Conservation (phyloP, 2,113 vertebrate genomes). For the Pomatostomus ruficeps region DNA sequence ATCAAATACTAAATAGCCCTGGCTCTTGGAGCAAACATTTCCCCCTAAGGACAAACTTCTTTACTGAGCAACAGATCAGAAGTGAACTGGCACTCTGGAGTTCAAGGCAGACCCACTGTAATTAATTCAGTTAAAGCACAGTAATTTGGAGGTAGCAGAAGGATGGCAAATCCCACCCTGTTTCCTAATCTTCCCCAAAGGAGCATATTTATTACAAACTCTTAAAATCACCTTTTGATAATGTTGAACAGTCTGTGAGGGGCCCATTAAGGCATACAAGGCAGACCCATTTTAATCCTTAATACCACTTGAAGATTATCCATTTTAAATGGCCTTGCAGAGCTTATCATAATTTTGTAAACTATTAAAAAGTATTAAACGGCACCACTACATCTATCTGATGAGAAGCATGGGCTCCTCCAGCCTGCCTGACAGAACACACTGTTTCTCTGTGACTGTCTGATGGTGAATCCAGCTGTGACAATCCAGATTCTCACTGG, state of each 20-base stretch:
- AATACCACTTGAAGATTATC: constrained; percentile 53
- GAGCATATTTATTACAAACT: constrained; percentile 50
- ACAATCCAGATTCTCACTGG: not conserved
- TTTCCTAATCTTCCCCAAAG: constrained; percentile 52
- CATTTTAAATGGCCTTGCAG: constrained; percentile 58
- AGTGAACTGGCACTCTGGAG: constrained; percentile 12
- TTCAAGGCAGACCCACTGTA: constrained; percentile 8
- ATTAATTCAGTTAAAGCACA: constrained; percentile 46
- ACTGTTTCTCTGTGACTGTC: not conserved
- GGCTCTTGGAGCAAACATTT: constrained; percentile 30
- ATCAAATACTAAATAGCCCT: constrained; percentile 33
- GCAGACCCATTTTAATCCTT: constrained; percentile 54
- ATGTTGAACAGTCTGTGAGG: constrained; percentile 46
- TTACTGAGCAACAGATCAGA: constrained; percentile 23
- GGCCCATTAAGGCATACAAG: constrained; percentile 41
- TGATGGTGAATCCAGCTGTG: not conserved
- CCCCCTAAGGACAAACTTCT: constrained; percentile 29
- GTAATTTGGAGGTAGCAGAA: constrained; percentile 54
- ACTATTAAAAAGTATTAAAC: constrained; percentile 55
- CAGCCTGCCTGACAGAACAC: not conserved
- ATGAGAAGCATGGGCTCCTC: not conserved
- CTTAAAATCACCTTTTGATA: constrained; percentile 64
- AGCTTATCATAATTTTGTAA: constrained; percentile 54
- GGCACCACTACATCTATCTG: not conserved
- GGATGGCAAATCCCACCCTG: constrained; percentile 46